Evolutionary conservation across 1,140 invertebrate species (phyloP).

Genomic region (Pachyrhynchus sulphureomaculatus): DNA sequence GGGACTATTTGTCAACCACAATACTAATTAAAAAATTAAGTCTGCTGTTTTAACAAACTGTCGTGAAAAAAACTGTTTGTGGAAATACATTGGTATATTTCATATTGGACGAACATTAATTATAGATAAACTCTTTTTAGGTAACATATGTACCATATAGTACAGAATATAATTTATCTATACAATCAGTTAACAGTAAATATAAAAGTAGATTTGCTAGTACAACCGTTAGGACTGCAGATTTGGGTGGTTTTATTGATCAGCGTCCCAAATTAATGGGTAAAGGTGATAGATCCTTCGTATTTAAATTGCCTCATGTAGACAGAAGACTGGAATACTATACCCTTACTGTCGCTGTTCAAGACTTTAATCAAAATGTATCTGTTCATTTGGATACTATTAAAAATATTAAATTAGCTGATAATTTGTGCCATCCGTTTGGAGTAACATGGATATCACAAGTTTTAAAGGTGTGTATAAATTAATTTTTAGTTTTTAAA

Average conservation of each 20-base stretch:
- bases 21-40: no score
- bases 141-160: slow-evolving; percentile 41
- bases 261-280: slow-evolving; percentile 37
- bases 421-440: slow-evolving; percentile 38
- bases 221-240: slow-evolving; percentile 28
- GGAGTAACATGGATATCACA: slow-evolving; percentile 40
- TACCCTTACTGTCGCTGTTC: slow-evolving; percentile 33
- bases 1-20: no score
- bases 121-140: slow-evolving; percentile 26
- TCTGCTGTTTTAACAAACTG: no score
- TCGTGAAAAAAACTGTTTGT: no score
- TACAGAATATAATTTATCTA: slow-evolving; percentile 32
- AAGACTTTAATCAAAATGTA: slow-evolving; percentile 37
- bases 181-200: slow-evolving; percentile 37
- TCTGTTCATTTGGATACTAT: slow-evolving; percentile 14
- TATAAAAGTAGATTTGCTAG: slow-evolving; percentile 34
- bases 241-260: slow-evolving; percentile 39
- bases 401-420: slow-evolving; percentile 28
- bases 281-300: slow-evolving; percentile 24
- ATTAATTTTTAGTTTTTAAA: no score
- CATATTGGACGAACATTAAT: no score
- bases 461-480: slow-evolving; percentile 36
- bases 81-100: no score
- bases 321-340: slow-evolving; percentile 35
- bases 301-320: slow-evolving; percentile 33